These are phyloP conservation scores for Lepidotrigona ventralis DNA, from an alignment of 1,140 invertebrate species.

Conservation along the genomic window DNA sequence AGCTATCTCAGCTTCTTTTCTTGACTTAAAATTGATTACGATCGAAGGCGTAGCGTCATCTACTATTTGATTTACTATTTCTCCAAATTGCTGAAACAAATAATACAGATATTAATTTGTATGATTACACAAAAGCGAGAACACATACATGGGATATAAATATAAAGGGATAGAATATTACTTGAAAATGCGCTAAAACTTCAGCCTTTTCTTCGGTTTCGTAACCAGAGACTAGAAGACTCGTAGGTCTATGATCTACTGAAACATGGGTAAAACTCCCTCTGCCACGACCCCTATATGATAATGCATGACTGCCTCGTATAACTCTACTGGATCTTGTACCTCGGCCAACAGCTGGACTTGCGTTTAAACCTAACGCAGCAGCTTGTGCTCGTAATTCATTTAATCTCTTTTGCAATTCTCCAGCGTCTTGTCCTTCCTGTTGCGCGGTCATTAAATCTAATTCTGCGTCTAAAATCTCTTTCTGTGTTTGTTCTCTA, in stretches of 20 bases:
- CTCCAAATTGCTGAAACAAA: conserved; percentile 85
- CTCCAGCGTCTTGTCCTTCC: conserved; percentile 87
- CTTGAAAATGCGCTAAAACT: conserved; percentile 86
- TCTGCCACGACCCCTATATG: conserved; percentile 74
- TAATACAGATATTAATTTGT: not conserved
- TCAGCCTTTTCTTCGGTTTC: conserved; percentile 86
- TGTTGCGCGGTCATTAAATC: conserved; percentile 92
- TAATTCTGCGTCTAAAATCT: conserved; percentile 92
- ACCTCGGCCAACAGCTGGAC: conserved; percentile 58
- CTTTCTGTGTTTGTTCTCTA: conserved; percentile 87
- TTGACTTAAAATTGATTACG: conserved; percentile 86
- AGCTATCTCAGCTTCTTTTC: conserved; percentile 88
- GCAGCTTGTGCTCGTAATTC: conserved; percentile 86
- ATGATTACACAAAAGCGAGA: not conserved
- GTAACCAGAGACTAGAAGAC: conserved; percentile 89
- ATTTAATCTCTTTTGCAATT: conserved; percentile 85
- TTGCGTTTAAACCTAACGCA: conserved; percentile 72
- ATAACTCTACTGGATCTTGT: conserved; percentile 66
- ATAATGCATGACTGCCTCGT: conserved; percentile 67
- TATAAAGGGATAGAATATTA: conserved; percentile 75
- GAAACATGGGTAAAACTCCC: conserved; percentile 82
- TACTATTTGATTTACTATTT: conserved; percentile 85
- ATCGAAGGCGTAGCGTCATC: conserved; percentile 85
- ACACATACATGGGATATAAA: not conserved
- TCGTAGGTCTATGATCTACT: conserved; percentile 90